Evolutionary conservation across 2,113 vertebrate genomes (phyloP), one percentile per base, ranked within the genome.

Genomic region (Falco punctatus): DNA sequence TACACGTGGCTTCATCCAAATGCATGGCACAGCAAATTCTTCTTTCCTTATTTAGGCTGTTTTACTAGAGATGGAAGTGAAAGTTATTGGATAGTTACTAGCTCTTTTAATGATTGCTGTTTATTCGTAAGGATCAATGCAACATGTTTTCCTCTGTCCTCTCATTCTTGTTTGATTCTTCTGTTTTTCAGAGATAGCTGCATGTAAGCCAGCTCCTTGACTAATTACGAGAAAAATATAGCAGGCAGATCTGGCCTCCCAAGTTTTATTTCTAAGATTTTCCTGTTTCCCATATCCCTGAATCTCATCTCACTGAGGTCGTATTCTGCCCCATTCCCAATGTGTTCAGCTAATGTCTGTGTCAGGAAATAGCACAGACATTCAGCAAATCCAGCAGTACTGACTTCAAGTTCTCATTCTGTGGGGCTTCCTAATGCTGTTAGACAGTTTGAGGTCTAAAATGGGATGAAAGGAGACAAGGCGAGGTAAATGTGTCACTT

Each of bases 401-500:
- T 90, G 85, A 94, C 90, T 96, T 91, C 80, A 74, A 94, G 70
- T 91, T 72, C 86, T 77, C 70, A n/a, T 96, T 92, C 83, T 59
- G 46, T 86, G 77, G 81, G 77, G 32, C 67, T 80, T 89, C 66
- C 93, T 97, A 97, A 97, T 96, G 93, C 78, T 79, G n/a, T 89
- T 54, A 80, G 96, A 97, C 97, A 97, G 86, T 55, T 32, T 74
- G 90, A 96, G 82, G 73, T 87, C 91, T 94, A 69, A 77, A 95
- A 92, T 0, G 18, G 88, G 86, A 97, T 96, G 90, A 81, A 94
- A 94, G 78, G 93, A 97, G 94, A 97, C 97, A 97, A 71, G 92
- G 91, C 54, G 81, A 97, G 94, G 92, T 94, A 92, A 94, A 96
- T 84, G 77, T 97, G 96, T 95, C 97, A 96, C 92, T 96, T 96